A percentile compares a stretch with the other conserved stretches of the same genome.
These are phyloP conservation scores for Tetragnatha versicolor DNA, from an alignment of 1,140 invertebrate species.

Conservation along the genomic window DNA sequence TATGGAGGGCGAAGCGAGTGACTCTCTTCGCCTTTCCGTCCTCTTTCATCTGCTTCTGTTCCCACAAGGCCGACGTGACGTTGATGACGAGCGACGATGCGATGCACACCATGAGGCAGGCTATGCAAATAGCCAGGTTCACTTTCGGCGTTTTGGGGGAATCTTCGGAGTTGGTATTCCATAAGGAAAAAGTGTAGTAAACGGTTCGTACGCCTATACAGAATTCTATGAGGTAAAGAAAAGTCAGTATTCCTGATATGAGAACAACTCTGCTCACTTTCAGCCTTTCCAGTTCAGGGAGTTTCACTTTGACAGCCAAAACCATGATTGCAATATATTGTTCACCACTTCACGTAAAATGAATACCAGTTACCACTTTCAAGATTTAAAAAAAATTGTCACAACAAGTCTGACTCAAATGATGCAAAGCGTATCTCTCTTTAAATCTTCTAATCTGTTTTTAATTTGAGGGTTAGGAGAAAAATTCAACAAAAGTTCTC, in stretches of 20 bases:
- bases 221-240: slow-evolving; percentile 38
- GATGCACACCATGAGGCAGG: neutral
- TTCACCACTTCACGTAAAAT: too few relatives aligned
- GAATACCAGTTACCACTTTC: too few relatives aligned
- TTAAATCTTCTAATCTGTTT: too few relatives aligned
- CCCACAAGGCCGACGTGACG: slow-evolving; percentile 35
- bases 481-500: too few relatives aligned
- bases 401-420: too few relatives aligned
- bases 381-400: too few relatives aligned
- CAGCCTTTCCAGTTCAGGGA: neutral
- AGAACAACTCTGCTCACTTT: slow-evolving; percentile 26
- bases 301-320: neutral
- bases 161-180: neutral
- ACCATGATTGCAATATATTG: too few relatives aligned
- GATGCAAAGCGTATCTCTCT: too few relatives aligned
- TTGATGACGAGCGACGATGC: slow-evolving; percentile 5
- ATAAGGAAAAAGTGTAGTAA: slow-evolving; percentile 24
- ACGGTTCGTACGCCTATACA: slow-evolving; percentile 20
- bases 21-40: slow-evolving; percentile 2
- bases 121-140: slow-evolving; percentile 21
- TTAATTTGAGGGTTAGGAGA: too few relatives aligned
- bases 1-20: slow-evolving; percentile 20
- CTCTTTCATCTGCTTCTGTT: slow-evolving; percentile 25
- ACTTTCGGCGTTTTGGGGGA: neutral
- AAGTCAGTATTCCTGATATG: slow-evolving; percentile 30